Evolutionary conservation across 2,113 vertebrate genomes (phyloP).

Genomic region (Laterallus jamaicensis): DNA sequence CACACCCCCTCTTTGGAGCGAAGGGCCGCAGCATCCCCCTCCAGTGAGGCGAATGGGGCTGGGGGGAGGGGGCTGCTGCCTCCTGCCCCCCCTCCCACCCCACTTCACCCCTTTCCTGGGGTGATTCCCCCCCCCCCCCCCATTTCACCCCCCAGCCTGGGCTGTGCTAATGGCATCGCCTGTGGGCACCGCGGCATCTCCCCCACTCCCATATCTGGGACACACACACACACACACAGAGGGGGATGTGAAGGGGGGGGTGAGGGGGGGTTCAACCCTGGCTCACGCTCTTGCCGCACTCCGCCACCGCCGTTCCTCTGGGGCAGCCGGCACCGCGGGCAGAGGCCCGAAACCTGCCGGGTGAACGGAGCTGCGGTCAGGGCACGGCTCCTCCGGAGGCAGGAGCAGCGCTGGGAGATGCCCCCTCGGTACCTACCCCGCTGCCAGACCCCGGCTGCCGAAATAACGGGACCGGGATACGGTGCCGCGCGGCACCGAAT

Average conservation of each 20-base stretch:
- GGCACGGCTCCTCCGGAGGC: too few relatives aligned
- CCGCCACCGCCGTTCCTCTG: not conserved
- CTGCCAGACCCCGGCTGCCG: not conserved
- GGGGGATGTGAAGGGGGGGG: not conserved
- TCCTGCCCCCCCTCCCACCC: not conserved
- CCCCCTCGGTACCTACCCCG: not conserved
- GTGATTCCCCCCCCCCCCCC: not conserved
- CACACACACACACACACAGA: too few relatives aligned
- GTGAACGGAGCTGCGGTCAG: not conserved
- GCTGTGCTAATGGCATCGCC: not conserved
- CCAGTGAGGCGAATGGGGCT: not conserved
- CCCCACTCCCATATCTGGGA: not conserved
- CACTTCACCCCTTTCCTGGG: not conserved
- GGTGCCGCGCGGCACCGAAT: not conserved
- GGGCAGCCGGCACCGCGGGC: not conserved
- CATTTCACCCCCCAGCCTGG: not conserved
- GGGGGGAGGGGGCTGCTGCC: not conserved
- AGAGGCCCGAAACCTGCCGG: not conserved
- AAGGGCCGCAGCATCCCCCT: not conserved
- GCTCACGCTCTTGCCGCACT: not conserved
- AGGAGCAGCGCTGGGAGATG: not conserved
- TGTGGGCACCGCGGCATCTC: not conserved
- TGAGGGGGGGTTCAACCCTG: not conserved
- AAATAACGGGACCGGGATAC: not conserved
- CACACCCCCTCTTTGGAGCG: not conserved